A percentile compares a stretch with the other conserved stretches of the same genome.
Evolutionary conservation across 2,113 vertebrate species (phyloP).

Genomic region (Microtus richardsoni): DNA sequence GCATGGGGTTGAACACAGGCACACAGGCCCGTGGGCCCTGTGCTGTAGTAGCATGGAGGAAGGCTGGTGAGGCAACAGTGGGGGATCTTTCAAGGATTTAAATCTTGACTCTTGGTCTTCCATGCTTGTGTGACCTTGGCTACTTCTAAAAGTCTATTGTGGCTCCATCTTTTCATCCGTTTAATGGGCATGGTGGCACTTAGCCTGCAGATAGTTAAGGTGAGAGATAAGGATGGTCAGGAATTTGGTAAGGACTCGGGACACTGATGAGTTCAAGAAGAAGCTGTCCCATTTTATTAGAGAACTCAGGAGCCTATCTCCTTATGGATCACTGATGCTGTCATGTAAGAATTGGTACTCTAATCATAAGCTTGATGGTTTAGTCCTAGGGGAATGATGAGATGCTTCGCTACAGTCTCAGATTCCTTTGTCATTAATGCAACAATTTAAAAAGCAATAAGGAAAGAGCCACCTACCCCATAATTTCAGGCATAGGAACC

Average conservation of each 20-base stretch:
- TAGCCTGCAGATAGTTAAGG: neutral
- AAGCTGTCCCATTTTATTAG: neutral
- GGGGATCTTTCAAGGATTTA: neutral
- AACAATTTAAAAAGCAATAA: slow-evolving; percentile 1
- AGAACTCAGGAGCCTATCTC: neutral
- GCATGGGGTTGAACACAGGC: neutral
- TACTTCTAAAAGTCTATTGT: neutral
- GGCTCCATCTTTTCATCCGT: neutral
- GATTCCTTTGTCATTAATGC: slow-evolving; percentile 7
- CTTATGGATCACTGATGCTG: neutral
- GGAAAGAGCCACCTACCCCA: neutral
- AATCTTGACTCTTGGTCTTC: neutral
- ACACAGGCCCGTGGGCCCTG: neutral
- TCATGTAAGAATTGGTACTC: neutral
- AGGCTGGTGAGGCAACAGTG: neutral
- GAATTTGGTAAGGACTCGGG: neutral
- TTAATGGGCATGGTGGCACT: neutral
- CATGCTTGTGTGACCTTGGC: neutral
- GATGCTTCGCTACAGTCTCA: neutral
- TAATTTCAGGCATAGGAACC: neutral
- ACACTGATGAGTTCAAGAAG: neutral
- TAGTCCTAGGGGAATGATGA: slow-evolving; percentile 18
- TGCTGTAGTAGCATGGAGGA: neutral
- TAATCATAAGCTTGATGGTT: neutral
- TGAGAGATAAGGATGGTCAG: neutral